Conservation (phyloP, 2,797 vertebrate genomes). For the Microchirus variegatus region DNA sequence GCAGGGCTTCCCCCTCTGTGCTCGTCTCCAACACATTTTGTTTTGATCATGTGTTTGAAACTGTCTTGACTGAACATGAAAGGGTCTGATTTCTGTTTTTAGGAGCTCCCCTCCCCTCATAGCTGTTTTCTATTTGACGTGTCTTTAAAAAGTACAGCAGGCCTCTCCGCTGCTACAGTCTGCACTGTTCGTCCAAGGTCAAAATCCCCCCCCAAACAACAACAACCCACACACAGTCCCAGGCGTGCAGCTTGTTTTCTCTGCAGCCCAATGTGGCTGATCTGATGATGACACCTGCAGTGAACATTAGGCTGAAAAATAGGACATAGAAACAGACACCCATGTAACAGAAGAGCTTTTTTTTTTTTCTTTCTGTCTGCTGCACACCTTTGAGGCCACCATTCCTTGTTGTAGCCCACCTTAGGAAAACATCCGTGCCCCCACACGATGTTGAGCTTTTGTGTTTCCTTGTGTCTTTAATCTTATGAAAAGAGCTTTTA, state of each 20-base stretch:
- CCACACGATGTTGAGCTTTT: slow-evolving; percentile 73
- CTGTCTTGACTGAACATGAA: slow-evolving; percentile 33
- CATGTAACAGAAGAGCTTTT: slow-evolving; percentile 53
- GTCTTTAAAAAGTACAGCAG: slow-evolving; percentile 14
- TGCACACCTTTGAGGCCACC: slow-evolving; percentile 63
- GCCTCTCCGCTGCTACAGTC: not conserved
- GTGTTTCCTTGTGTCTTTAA: slow-evolving; percentile 78
- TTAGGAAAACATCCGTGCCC: slow-evolving; percentile 84
- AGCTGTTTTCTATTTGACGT: slow-evolving; percentile 13
- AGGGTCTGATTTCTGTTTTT: slow-evolving; percentile 10
- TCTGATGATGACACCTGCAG: slow-evolving; percentile 39
- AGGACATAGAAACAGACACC: slow-evolving; percentile 37
- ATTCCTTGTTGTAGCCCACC: slow-evolving; percentile 76
- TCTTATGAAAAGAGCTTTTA: slow-evolving; percentile 81
- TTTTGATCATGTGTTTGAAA: slow-evolving; percentile 47
- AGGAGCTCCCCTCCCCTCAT: not conserved
- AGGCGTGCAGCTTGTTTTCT: slow-evolving; percentile 25
- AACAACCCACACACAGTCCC: slow-evolving; percentile 22
- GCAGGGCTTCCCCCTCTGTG: slow-evolving; percentile 51
- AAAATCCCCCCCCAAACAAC: slow-evolving; percentile 38
- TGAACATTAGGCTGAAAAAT: slow-evolving; percentile 37
- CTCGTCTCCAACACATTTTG: slow-evolving; percentile 32
- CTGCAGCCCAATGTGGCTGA: slow-evolving; percentile 32
- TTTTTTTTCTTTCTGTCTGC: slow-evolving; percentile 61
- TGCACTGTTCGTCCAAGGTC: slow-evolving; percentile 47